Conservation (phyloP, 2,888 invertebrate genomes). For the Xylophagus ater region DNA sequence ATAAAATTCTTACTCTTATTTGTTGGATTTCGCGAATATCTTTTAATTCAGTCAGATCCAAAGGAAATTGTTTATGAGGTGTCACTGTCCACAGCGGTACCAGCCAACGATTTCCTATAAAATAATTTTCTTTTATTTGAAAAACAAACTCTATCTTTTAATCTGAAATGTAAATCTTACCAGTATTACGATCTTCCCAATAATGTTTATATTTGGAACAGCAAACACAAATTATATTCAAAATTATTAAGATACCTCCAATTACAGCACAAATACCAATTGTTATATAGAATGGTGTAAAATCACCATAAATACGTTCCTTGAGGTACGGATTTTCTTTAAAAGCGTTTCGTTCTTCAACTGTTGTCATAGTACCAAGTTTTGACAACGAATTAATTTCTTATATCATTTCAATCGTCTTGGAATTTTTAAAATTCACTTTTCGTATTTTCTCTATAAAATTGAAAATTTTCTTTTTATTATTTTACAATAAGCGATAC, state of each 20-base stretch:
- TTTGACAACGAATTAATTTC: too few species aligned
- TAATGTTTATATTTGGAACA: slow-evolving; percentile 69
- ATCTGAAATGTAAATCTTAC: slow-evolving; percentile 12
- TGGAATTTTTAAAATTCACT: too few species aligned
- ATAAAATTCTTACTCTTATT: slow-evolving; percentile 19
- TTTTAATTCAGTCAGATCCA: slow-evolving; percentile 67
- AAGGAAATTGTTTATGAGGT: slow-evolving; percentile 69
- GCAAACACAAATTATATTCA: slow-evolving; percentile 71
- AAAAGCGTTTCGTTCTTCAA: slow-evolving; percentile 50
- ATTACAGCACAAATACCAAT: slow-evolving; percentile 68
- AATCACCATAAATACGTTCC: slow-evolving; percentile 55
- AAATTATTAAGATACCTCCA: slow-evolving; percentile 54
- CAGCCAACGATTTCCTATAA: slow-evolving; percentile 70
- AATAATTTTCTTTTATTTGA: slow-evolving; percentile 4
- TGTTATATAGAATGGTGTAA: slow-evolving; percentile 73
- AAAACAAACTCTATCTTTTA: not conserved
- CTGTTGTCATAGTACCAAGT: slow-evolving; percentile 53
- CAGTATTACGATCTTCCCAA: slow-evolving; percentile 74
- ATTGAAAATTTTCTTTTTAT: too few species aligned
- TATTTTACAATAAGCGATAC: too few species aligned
- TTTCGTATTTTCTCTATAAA: too few species aligned
- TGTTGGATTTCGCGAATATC: slow-evolving; percentile 38
- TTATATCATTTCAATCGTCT: too few species aligned
- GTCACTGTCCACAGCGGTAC: slow-evolving; percentile 74
- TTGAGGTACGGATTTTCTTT: slow-evolving; percentile 50